Base-by-base conservation (phyloP, 2,797 vertebrate genomes). In the Pangasius djambal region DNA sequence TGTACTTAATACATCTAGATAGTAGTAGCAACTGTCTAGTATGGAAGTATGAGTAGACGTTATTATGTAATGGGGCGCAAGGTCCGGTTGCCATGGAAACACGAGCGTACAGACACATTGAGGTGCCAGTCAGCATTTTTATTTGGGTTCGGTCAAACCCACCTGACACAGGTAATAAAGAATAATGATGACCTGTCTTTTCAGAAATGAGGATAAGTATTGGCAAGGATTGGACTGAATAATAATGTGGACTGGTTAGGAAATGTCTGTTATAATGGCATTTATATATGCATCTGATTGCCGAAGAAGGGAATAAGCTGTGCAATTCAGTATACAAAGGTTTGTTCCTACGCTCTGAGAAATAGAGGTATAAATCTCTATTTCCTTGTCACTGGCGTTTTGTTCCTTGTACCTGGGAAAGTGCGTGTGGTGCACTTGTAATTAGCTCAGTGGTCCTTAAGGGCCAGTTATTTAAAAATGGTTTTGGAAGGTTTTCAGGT, bases 151-250 rank as follows among this genome's bases (percentile, higher is more conserved):
- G 4, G 28, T 69, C 63, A 50, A 52, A 52, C 44, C 31, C n/a
- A 69, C 83, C 83, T 84, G 25, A n/a, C 13, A 65, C 61, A 67
- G 82, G 83, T 84, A 67, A 69, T 84, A 67, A 52, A 84, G 61
- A 50, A 50, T 84, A 67, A 31, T 12, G 9, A 83, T 44, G 37
- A 16, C 22, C 50, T n/a, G 44, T n/a, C 74, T 50, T 50, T 48
- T 6, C 6, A 13, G 40, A 77, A 77, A n/a, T n/a, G 25, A 48
- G 22, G 22, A 50, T 50, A 77, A 77, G 37, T 10, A 48, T 44
- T 4, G 20, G 15, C 72, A 5, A 44, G 20, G 3, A 22, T 40
- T 1, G 37, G 28, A 50, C 2, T 78, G 48, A 79, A 79, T 55
- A 55, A 50, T 50, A 57, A 79, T 31, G 15, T 31, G 28, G 28